Evolutionary conservation across 2,888 invertebrate species (phyloP).

Genomic region (Pyrrhosoma nymphula): DNA sequence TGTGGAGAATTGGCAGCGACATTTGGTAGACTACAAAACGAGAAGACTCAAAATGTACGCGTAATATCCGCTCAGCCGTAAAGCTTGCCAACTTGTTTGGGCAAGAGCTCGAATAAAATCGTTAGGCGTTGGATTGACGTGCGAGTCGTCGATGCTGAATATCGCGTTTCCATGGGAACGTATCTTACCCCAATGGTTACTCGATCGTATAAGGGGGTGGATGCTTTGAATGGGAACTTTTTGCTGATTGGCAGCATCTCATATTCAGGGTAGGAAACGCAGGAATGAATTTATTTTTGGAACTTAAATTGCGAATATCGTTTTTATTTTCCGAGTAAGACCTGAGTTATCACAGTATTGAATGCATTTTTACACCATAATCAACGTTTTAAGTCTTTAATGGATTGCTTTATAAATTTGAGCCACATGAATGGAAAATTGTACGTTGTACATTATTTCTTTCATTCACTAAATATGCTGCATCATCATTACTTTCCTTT

Average conservation of each 20-base stretch:
- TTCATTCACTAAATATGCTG: no score
- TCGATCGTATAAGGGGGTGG: not conserved
- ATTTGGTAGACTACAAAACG: constrained; percentile 19
- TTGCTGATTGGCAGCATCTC: not conserved
- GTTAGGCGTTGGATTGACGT: not conserved
- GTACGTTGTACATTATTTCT: no score
- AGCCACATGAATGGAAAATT: no score
- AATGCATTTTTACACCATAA: not conserved
- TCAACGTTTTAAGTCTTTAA: no score
- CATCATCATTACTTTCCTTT: no score
- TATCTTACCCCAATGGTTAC: not conserved
- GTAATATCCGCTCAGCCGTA: not conserved
- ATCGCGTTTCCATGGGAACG: not conserved
- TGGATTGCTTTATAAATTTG: no score
- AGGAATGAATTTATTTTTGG: not conserved
- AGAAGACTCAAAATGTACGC: not conserved
- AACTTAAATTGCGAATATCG: not conserved
- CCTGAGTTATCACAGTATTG: no score
- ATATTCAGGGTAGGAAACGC: not conserved
- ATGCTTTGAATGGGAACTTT: not conserved
- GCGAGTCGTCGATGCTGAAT: not conserved
- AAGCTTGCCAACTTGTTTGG: constrained; percentile 20
- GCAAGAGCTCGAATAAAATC: not conserved
- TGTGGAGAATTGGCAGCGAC: not conserved
- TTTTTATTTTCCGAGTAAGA: no score